Percentiles rank a stretch among this genome's conserved stretches.
phyloP scores from a whole-genome alignment of 2,113 vertebrate genomes.

The Proteles cristata region DNA sequence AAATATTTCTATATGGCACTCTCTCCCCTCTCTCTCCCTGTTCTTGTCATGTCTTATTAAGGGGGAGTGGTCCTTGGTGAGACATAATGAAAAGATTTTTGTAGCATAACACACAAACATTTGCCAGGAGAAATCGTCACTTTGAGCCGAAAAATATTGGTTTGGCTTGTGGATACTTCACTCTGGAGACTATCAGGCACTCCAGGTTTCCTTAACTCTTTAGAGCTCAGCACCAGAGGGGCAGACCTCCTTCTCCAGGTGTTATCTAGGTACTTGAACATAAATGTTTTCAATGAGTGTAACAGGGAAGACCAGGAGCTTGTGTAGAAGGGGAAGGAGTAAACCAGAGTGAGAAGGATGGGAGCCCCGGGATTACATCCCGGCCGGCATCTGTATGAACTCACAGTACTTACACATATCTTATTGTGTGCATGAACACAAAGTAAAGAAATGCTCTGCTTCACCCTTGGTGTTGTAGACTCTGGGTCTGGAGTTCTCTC shows the following conservation, averaged over 20 bases:
- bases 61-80: neutral
- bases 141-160: neutral
- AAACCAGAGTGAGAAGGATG: no score
- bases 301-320: neutral
- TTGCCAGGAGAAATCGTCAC: neutral
- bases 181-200: neutral
- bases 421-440: neutral
- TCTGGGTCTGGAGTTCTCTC: no score
- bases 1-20: neutral
- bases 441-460: neutral
- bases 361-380: neutral
- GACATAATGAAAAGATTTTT: neutral
- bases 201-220: neutral
- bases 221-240: neutral
- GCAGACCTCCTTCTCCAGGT: neutral
- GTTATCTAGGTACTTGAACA: neutral
- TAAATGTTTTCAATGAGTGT: neutral
- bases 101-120: neutral
- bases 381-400: neutral
- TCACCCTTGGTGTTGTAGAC: neutral
- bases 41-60: neutral
- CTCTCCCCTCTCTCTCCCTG: neutral
- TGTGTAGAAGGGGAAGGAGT: neutral
- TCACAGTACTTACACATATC: no score
- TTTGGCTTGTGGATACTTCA: neutral